These are phyloP conservation scores for Psylliodes chrysocephalus DNA, from an alignment of 2,888 invertebrate species.

Conservation along the genomic window DNA sequence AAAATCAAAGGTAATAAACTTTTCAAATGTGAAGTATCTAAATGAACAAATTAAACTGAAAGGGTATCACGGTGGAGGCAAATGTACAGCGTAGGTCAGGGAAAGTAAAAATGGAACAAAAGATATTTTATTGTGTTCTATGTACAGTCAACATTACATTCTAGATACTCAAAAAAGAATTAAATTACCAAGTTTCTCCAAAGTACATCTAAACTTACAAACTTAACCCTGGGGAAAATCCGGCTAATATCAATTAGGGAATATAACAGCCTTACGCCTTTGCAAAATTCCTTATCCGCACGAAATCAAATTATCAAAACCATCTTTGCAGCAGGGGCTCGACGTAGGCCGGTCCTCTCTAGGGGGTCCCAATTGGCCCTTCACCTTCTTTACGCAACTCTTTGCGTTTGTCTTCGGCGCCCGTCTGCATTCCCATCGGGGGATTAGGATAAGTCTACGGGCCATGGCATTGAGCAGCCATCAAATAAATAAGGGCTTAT, in stretches of 20 bases:
- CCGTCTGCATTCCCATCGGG: neutral
- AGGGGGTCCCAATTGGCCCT: slow-evolving; percentile 2
- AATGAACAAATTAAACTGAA: too few species aligned
- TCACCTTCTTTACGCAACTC: slow-evolving; percentile 24
- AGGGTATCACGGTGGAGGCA: too few species aligned
- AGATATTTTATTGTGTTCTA: too few species aligned
- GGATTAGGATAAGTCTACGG: slow-evolving; percentile 9
- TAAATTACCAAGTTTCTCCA: too few species aligned
- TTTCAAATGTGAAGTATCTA: too few species aligned
- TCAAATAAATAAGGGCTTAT: slow-evolving; percentile 6
- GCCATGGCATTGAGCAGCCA: neutral
- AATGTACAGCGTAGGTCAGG: too few species aligned
- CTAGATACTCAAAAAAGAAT: too few species aligned
- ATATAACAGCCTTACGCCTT: neutral
- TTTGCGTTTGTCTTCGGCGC: slow-evolving; percentile 2
- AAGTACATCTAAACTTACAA: too few species aligned
- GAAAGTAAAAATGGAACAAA: too few species aligned
- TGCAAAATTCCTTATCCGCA: slow-evolving; percentile 14
- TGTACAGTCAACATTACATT: too few species aligned
- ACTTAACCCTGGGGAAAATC: neutral
- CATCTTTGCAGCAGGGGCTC: slow-evolving; percentile 11
- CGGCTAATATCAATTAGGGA: slow-evolving; percentile 22
- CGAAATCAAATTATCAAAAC: slow-evolving; percentile 28
- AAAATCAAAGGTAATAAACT: too few species aligned
- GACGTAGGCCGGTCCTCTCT: neutral